Base-by-base conservation (phyloP, 2,113 vertebrate genomes). In the Furnarius figulus region DNA sequence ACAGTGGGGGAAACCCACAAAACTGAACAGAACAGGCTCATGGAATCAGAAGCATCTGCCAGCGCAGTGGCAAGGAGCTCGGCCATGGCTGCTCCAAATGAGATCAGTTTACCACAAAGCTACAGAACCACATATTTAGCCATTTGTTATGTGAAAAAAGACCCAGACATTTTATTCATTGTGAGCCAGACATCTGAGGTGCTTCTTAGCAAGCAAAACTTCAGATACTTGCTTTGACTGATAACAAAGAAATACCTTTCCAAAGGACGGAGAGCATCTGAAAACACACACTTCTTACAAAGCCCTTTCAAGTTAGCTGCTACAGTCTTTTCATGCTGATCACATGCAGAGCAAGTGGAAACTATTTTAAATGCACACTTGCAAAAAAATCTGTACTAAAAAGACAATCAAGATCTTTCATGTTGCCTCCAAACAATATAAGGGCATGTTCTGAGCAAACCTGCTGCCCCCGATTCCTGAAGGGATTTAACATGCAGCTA, bases 21-120 rank as follows among this genome's bases (percentile, higher is more conserved):
- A 71, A 6, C 23, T 22, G 40, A 0, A 0, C 0, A 1, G 24
- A 70, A 74, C 0, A 5, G 55, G 42, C n/a, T 84, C 0, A 0
- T 25, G 46, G 50, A 61, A 75, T 4, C 28, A 7, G 47, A 86
- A 81, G 31, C 31, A 39, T 31, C 39, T 76, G 63, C 37, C 58
- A 46, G 21, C 8, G 27, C 17, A 59, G 42, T 30, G 47, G 9
- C 58, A 80, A 72, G 74, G 30, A 80, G 42, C 27, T 33, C 14
- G 37, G 52, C 74, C 22, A 10, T 1, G 16, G 67, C 33, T 76
- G 49, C 49, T 65, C 23, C 55, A 42, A 42, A 44, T 39, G 6
- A 42, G 31, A 58, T 87, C 58, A 84, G 47, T 10, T 85, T 44
- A 49, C 40, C 13, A 13, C 1, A 15, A 85, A 84, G 55, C 31